Evolutionary conservation across 2,797 vertebrate genomes (phyloP), one percentile per base, ranked within the genome.

Genomic region (Mormyrus proboscirostris): DNA sequence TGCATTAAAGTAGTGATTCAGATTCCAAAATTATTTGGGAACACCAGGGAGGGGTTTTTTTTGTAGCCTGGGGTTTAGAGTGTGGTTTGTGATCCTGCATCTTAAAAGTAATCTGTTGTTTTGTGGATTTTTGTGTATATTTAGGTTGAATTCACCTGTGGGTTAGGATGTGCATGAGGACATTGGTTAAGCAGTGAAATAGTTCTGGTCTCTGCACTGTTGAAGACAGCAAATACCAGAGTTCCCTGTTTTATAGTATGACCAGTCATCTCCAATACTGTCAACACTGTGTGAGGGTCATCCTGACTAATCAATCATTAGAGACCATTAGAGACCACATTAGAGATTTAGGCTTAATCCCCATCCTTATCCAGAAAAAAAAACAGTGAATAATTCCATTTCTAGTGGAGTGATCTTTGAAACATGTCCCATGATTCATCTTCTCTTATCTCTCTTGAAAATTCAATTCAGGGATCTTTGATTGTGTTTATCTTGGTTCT

Each of bases 1-100:
- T 93, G 93, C 92, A 92, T 91, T 90, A 92, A 94, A 92, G 91
- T 93, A 49, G 41, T 47, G 14, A 38, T 25, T 88, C n/a, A 57
- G 19, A 53, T 25, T 49, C 38, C 4, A 25, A 69, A 65, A 8
- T 44, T 25, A 41, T 65, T 47, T 65, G 38, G 12, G 44, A 59
- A 57, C 29, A 59, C 51, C 29, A 16, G 16, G 41, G 53, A 33
- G 22, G 53, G 41, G 8, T 29, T 25, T 41, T 25, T 82, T 85
- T 51, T 85, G 9, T 49, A 29, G 8, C 47, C 2, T 41, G 76
- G 41, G 76, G 29, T 33, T 69, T 69, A 14, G 29, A 73, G 12
- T 19, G 76, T 41, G 8, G 1, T 19, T 82, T 44, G 16, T 82
- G 76, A 82, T n/a, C 19, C 19, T 73, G 65, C 38, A 10, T 85